Evolutionary conservation across 1,140 invertebrate species (phyloP).

Genomic region (Arion vulgaris): DNA sequence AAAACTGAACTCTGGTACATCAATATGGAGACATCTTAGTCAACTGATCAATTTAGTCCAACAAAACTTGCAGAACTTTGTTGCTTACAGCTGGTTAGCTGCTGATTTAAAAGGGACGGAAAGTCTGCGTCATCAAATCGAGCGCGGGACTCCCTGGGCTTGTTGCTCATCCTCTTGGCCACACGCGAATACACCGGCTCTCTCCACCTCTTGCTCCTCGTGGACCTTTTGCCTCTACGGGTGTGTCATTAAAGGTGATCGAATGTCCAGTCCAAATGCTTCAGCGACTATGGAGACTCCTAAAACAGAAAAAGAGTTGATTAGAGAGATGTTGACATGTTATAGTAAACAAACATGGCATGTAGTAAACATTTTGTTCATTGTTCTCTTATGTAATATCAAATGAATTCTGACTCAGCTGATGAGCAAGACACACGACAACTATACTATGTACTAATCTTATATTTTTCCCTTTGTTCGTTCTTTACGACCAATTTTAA

Average conservation of each 20-base stretch:
- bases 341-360: too few species aligned
- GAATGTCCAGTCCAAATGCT: slow-evolving; percentile 58
- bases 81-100: slow-evolving; percentile 38
- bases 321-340: too few species aligned
- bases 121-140: slow-evolving; percentile 96
- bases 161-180: slow-evolving; percentile 48
- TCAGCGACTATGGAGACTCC: slow-evolving; percentile 49
- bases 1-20: slow-evolving; percentile 3
- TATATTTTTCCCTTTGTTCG: too few species aligned
- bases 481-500: too few species aligned
- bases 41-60: neutral
- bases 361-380: too few species aligned
- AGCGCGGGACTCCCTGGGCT: slow-evolving; percentile 80
- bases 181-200: slow-evolving; percentile 50
- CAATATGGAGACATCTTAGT: slow-evolving; percentile 6
- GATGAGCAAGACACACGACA: too few species aligned
- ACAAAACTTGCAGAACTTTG: neutral
- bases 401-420: too few species aligned
- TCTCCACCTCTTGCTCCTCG: slow-evolving; percentile 50
- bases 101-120: slow-evolving; percentile 77
- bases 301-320: too few species aligned
- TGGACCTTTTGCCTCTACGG: slow-evolving; percentile 55
- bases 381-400: too few species aligned
- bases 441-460: too few species aligned
- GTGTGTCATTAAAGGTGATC: slow-evolving; percentile 68